Conservation (phyloP, 1,140 invertebrate genomes). For the Drosophila watanabei region DNA sequence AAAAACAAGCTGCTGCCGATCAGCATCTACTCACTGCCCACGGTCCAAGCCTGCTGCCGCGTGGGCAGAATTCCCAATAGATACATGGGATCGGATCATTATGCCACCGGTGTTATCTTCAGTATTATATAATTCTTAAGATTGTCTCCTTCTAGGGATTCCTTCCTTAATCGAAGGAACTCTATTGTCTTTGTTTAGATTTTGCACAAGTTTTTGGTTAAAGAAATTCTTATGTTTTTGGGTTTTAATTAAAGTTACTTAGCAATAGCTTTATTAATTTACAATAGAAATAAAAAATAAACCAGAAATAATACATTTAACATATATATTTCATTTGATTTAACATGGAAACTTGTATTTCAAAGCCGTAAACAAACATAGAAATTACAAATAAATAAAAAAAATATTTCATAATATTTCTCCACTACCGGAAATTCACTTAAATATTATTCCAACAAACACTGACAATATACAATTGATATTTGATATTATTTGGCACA, state of each 20-base stretch:
- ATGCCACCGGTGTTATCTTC: slow-evolving; percentile 87
- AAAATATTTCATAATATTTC: not conserved
- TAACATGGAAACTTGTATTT: not conserved
- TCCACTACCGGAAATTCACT: not conserved
- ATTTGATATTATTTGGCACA: slow-evolving; percentile 34
- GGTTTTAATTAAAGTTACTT: not conserved
- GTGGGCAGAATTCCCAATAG: slow-evolving; percentile 90
- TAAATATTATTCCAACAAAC: slow-evolving; percentile 20
- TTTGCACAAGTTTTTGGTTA: no score
- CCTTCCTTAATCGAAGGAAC: no score
- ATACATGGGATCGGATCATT: slow-evolving; percentile 91
- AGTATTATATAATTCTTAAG: slow-evolving; percentile 49
- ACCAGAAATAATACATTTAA: not conserved
- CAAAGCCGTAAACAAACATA: not conserved
- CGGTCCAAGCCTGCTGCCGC: slow-evolving; percentile 87
- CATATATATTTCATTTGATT: not conserved
- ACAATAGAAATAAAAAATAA: not conserved
- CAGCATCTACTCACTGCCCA: slow-evolving; percentile 88
- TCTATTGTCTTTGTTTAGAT: no score
- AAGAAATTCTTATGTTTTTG: not conserved
- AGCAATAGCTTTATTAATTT: not conserved
- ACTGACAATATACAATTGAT: slow-evolving; percentile 42
- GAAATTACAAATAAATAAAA: not conserved
- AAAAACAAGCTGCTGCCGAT: slow-evolving; percentile 61
- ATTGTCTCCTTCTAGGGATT: not conserved